Conservation (phyloP, 35 echinoderm and acorn worm species). For the Nesometra sesokonis region DNA sequence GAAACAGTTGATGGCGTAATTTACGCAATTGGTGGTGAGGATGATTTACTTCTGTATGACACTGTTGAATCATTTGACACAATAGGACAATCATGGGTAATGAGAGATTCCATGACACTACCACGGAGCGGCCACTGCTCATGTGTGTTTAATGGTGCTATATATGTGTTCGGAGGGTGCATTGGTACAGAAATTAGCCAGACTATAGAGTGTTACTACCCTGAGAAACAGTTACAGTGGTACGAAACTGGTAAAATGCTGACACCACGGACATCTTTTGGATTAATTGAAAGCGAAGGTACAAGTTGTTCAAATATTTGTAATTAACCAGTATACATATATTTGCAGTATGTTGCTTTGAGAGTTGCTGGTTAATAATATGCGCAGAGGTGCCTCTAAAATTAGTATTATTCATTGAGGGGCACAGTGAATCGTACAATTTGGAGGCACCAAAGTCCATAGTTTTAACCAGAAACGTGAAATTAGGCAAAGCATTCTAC, state of each 20-base stretch:
- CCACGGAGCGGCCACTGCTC: conserved; percentile 67
- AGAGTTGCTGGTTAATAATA: too few species aligned
- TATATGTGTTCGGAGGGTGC: conserved; percentile 73
- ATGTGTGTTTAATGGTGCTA: conserved; percentile 55
- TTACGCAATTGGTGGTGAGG: conserved; percentile 79
- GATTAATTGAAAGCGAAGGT: conserved; percentile 55
- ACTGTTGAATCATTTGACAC: conserved; percentile 68
- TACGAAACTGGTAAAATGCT: conserved; percentile 35
- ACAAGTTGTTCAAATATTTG: background rate
- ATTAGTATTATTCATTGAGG: too few species aligned
- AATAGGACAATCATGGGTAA: conserved; percentile 41
- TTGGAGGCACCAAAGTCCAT: too few species aligned
- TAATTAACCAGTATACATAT: too few species aligned
- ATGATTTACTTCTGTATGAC: conserved; percentile 60
- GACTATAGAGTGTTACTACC: conserved; percentile 55
- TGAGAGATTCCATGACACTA: conserved; percentile 25
- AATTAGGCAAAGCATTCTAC: too few species aligned
- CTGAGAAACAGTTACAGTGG: conserved; percentile 48
- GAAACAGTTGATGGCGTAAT: conserved; percentile 53
- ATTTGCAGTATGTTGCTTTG: too few species aligned
- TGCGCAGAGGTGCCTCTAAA: too few species aligned
- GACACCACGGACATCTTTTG: conserved; percentile 54
- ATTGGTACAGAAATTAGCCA: conserved; percentile 60
- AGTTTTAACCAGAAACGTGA: too few species aligned
- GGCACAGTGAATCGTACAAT: too few species aligned